Evolutionary conservation across 2,888 invertebrate species (phyloP).

Genomic region (Nymphalis c-album): DNA sequence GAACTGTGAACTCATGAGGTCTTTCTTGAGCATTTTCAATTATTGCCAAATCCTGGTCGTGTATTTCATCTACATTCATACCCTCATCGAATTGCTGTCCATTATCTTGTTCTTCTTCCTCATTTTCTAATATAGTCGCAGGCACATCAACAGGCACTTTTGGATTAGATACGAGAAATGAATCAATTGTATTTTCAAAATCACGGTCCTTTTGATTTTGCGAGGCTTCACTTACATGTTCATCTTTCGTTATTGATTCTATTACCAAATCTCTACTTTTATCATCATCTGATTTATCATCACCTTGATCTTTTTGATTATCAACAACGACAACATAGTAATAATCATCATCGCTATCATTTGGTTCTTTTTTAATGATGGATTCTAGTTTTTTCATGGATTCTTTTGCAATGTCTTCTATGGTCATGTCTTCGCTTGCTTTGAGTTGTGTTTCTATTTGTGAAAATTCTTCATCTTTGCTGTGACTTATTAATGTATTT

Average conservation of each 20-base stretch:
- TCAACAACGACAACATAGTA: slow-evolving; percentile 77
- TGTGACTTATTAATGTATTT: slow-evolving; percentile 50
- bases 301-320: slow-evolving; percentile 55
- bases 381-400: slow-evolving; percentile 67
- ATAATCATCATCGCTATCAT: slow-evolving; percentile 73
- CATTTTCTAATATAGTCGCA: slow-evolving; percentile 72
- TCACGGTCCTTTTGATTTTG: slow-evolving; percentile 28
- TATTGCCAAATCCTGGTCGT: slow-evolving; percentile 45
- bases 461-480: slow-evolving; percentile 41
- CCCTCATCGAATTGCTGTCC: slow-evolving; percentile 48
- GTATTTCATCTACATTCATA: slow-evolving; percentile 53
- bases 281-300: slow-evolving; percentile 39
- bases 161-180: slow-evolving; percentile 63
- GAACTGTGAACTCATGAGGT: slow-evolving; percentile 29
- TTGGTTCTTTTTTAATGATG: slow-evolving; percentile 69
- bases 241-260: slow-evolving; percentile 10
- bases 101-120: slow-evolving; percentile 61
- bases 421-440: slow-evolving; percentile 40
- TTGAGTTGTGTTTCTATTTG: slow-evolving; percentile 42
- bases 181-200: slow-evolving; percentile 64
- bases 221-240: slow-evolving; percentile 28
- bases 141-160: slow-evolving; percentile 69
- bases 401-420: slow-evolving; percentile 59
- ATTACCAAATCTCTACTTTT: slow-evolving; percentile 1
- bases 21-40: slow-evolving; percentile 44